Conservation (phyloP, 2,888 invertebrate species). For the Drosophila lacicola region DNA sequence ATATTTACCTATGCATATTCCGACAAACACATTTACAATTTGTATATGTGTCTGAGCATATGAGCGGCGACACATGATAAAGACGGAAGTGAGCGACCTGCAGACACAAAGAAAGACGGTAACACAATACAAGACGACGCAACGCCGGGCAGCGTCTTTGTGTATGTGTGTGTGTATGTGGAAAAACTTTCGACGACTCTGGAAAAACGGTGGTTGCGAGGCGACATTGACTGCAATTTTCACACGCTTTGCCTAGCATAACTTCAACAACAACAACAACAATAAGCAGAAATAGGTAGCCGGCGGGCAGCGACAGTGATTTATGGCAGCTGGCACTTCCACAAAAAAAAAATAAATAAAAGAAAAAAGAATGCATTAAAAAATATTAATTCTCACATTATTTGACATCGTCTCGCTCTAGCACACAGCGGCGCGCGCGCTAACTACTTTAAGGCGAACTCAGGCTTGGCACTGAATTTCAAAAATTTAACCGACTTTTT, state of each 20-base stretch:
- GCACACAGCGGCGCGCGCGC: slow-evolving; percentile 38
- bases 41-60: slow-evolving; percentile 1
- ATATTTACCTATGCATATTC: slow-evolving; percentile 2
- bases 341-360: slow-evolving; percentile 13
- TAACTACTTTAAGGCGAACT: slow-evolving; percentile 31
- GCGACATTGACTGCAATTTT: slow-evolving; percentile 67
- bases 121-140: slow-evolving; percentile 45
- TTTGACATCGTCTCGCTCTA: slow-evolving; percentile 44
- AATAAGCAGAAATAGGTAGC: slow-evolving; percentile 36
- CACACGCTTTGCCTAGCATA: slow-evolving; percentile 62
- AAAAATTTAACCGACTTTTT: slow-evolving; percentile 65
- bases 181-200: slow-evolving; percentile 50
- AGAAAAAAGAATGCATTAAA: slow-evolving; percentile 27
- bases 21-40: slow-evolving; percentile 1
- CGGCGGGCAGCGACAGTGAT: slow-evolving; percentile 52
- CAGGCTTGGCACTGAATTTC: slow-evolving; percentile 40
- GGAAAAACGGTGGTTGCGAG: slow-evolving; percentile 58
- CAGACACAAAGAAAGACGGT: slow-evolving; percentile 63
- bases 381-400: slow-evolving; percentile 43
- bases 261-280: slow-evolving; percentile 8
- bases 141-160: slow-evolving; percentile 12
- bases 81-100: slow-evolving; percentile 69
- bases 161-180: slow-evolving; percentile 22
- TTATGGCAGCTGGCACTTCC: slow-evolving; percentile 57
- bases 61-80: slow-evolving; percentile 51